Evolutionary conservation across 2,797 vertebrate genomes (phyloP).

Genomic region (Carcharodon carcharias): DNA sequence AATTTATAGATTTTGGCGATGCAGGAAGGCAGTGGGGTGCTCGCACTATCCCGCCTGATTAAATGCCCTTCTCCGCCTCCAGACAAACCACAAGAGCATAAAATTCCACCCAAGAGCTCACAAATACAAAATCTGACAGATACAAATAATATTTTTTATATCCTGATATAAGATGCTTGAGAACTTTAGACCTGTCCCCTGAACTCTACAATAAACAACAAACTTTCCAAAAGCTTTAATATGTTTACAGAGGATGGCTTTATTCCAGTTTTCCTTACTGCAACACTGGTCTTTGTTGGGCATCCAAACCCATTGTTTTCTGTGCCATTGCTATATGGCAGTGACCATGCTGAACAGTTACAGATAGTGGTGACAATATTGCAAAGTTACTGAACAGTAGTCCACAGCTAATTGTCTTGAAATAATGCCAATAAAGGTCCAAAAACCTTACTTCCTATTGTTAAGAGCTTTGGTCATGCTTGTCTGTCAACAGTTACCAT

Average conservation of each 20-base stretch:
- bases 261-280: not conserved
- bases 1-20: too few species aligned
- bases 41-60: too few species aligned
- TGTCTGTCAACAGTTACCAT: not conserved
- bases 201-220: not conserved
- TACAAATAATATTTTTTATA: not conserved
- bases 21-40: too few species aligned
- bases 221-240: not conserved
- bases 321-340: not conserved
- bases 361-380: not conserved
- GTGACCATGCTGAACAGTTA: not conserved
- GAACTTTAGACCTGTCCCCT: not conserved
- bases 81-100: too few species aligned
- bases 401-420: not conserved
- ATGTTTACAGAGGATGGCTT: not conserved
- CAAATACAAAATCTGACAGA: not conserved
- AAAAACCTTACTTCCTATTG: not conserved
- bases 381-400: not conserved
- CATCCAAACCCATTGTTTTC: not conserved
- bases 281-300: not conserved
- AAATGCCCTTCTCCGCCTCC: too few species aligned
- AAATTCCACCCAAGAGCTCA: not conserved
- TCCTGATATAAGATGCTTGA: not conserved
- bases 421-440: not conserved
- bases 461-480: not conserved